Evolutionary conservation across 23 tunicate genomes (phyloP).

Genomic region (Phallusia fumigata): DNA sequence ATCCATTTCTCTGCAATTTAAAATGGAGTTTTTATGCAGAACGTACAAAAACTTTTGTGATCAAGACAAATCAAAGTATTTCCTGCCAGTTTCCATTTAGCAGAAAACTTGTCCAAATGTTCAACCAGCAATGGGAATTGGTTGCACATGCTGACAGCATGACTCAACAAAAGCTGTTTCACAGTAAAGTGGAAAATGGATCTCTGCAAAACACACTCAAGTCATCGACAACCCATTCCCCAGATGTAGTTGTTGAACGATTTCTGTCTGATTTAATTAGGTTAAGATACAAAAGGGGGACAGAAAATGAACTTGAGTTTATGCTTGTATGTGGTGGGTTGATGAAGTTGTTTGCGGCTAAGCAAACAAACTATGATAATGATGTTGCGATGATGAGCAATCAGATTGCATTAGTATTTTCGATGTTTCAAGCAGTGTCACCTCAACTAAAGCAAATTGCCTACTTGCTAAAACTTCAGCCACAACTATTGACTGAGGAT

Average conservation of each 20-base stretch:
- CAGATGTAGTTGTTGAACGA: too few relatives aligned
- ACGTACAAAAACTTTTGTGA: too few relatives aligned
- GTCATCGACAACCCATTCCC: too few relatives aligned
- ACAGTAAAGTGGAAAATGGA: not conserved
- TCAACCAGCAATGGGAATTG: constrained; percentile 13
- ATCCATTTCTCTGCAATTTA: too few relatives aligned
- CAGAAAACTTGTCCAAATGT: constrained; percentile 21
- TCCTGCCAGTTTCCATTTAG: constrained; percentile 45
- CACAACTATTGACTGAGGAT: constrained; percentile 13
- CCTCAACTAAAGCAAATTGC: not conserved
- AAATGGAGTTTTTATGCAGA: too few relatives aligned
- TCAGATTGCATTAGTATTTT: not conserved
- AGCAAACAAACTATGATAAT: too few relatives aligned
- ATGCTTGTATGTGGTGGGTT: not conserved
- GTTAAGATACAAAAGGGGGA: not conserved
- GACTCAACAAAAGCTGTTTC: not conserved
- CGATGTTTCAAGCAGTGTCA: not conserved
- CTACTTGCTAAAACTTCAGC: constrained; percentile 1
- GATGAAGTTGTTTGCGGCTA: not conserved
- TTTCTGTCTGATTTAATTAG: too few relatives aligned
- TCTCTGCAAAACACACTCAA: too few relatives aligned
- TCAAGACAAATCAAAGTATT: too few relatives aligned
- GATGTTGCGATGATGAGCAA: not conserved
- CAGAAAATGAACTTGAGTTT: constrained; percentile 2
- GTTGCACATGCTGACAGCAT: not conserved